phyloP scores from a whole-genome alignment of 1,140 invertebrate genomes.

The Aporrectodea caliginosa region DNA sequence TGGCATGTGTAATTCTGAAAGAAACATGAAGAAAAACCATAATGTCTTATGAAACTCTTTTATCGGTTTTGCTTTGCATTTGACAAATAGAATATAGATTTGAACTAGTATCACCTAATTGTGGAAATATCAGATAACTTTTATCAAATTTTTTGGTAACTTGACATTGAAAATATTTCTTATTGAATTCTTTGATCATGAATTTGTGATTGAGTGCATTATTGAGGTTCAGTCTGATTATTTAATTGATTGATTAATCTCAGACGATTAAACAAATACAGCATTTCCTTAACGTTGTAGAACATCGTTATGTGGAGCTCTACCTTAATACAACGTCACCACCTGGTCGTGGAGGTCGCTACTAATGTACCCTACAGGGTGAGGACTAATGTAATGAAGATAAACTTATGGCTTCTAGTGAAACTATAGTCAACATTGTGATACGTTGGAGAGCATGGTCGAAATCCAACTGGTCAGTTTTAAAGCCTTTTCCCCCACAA shows the following conservation, averaged over 20 bases:
- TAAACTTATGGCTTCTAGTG: not conserved
- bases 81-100: too few relatives aligned
- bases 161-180: too few relatives aligned
- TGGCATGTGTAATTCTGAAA: not conserved
- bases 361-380: not conserved
- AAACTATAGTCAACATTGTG: not conserved
- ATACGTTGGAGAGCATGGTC: not conserved
- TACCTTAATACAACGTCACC: not conserved
- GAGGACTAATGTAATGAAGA: too few relatives aligned
- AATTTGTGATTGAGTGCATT: not conserved
- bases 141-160: not conserved
- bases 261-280: too few relatives aligned
- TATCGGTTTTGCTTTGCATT: too few relatives aligned
- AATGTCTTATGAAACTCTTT: too few relatives aligned
- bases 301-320: not conserved
- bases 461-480: not conserved
- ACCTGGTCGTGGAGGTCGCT: not conserved
- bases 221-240: not conserved
- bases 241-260: not conserved
- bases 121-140: not conserved
- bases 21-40: too few relatives aligned
- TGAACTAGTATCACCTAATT: not conserved
- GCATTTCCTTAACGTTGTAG: not conserved
- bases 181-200: not conserved
- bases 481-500: not conserved